Evolutionary conservation across 2,113 vertebrate genomes (phyloP).

Genomic region (Thryonomys swinderianus): DNA sequence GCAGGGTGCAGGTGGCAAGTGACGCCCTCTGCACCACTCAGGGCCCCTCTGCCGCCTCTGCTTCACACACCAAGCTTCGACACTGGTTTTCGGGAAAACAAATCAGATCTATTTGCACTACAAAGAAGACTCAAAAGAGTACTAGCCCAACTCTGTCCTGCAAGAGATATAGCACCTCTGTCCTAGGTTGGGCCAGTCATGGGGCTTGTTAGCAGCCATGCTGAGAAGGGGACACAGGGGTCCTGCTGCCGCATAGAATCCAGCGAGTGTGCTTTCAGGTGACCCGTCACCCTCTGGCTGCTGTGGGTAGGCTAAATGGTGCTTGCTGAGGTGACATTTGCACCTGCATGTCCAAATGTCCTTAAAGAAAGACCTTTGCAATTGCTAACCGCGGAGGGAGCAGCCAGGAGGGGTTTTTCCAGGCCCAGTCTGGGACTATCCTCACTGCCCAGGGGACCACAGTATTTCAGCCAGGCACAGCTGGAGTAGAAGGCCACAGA

Average conservation of each 20-base stretch:
- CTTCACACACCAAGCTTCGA: neutral
- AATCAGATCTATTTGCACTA: neutral
- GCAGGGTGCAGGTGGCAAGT: no score
- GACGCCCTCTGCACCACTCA: no score
- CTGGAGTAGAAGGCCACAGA: neutral
- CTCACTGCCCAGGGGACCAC: neutral
- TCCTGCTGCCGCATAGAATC: neutral
- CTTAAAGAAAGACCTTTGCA: neutral
- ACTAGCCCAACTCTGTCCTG: no score
- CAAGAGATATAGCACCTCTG: neutral
- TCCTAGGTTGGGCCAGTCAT: neutral
- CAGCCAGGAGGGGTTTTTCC: neutral
- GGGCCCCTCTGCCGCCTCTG: neutral
- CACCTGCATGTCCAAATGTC: neutral
- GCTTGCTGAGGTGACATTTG: neutral
- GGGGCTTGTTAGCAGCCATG: neutral
- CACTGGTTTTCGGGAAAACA: neutral
- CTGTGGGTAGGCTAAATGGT: neutral
- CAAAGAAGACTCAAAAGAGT: neutral
- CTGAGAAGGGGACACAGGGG: no score
- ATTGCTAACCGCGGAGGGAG: neutral
- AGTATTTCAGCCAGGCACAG: neutral
- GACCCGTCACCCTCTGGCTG: neutral
- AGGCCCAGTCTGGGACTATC: neutral
- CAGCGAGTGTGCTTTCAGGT: rapidly evolving